phyloP scores from a whole-genome alignment of 2,113 vertebrate species.

The Odocoileus hemionus region DNA sequence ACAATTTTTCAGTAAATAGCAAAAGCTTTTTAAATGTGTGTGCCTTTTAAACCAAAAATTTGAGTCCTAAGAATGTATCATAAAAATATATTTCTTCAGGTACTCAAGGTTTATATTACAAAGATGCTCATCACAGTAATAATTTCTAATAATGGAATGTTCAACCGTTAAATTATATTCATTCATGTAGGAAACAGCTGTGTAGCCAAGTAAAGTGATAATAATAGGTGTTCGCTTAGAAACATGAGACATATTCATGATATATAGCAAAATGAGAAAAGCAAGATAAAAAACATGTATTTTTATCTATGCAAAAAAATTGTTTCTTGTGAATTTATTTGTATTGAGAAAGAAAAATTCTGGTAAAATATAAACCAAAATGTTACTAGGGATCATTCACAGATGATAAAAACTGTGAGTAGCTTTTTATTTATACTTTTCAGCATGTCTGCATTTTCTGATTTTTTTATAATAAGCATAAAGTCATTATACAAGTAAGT shows the following conservation, averaged over 20 bases:
- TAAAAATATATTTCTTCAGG: not conserved
- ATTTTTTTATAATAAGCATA: not conserved
- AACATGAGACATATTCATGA: not conserved
- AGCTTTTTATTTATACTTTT: slow-evolving; percentile 25
- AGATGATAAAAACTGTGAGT: not conserved
- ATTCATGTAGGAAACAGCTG: not conserved
- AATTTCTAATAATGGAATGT: slow-evolving; percentile 3
- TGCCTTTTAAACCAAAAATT: slow-evolving; percentile 31
- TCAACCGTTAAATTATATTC: not conserved
- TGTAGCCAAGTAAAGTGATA: slow-evolving; percentile 15
- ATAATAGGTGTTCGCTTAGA: slow-evolving; percentile 38
- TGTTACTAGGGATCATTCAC: slow-evolving; percentile 6
- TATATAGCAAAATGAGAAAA: slow-evolving; percentile 23
- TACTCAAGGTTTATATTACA: not conserved
- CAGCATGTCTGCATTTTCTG: slow-evolving; percentile 8
- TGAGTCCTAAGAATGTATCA: not conserved
- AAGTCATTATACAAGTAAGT: not conserved
- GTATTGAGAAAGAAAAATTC: not conserved
- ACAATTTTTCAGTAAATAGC: not conserved
- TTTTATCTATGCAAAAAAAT: slow-evolving; percentile 16
- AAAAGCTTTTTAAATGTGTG: not conserved
- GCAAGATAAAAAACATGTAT: not conserved
- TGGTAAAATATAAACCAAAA: slow-evolving; percentile 11
- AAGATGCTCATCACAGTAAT: not conserved
- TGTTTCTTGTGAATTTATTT: slow-evolving; percentile 8